Conservation (phyloP, 2,888 invertebrate species). For the Drosophila neotestacea region DNA sequence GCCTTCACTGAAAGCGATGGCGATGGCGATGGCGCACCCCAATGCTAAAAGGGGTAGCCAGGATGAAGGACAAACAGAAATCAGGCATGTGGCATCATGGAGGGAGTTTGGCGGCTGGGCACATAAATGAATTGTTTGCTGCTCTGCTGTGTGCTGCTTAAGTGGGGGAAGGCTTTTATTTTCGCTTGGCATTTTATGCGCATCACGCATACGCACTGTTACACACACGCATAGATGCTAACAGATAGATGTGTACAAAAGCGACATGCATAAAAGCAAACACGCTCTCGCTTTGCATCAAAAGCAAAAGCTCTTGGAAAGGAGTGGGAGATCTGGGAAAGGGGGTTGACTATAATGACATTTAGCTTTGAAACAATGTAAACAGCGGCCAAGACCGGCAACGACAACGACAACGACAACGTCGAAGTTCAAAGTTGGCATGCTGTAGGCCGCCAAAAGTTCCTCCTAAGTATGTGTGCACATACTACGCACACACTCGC, state of each 20-base stretch:
- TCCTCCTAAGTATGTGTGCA: conserved; percentile 64
- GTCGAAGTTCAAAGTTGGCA: conserved; percentile 76
- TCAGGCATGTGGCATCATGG: conserved; percentile 65
- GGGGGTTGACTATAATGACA: conserved; percentile 72
- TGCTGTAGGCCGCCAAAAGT: conserved; percentile 71
- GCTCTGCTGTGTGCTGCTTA: background rate
- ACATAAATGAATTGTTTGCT: conserved; percentile 76
- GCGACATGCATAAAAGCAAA: conserved; percentile 72
- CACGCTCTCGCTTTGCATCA: conserved; percentile 69
- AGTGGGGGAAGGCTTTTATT: conserved; percentile 65
- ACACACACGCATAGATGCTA: conserved; percentile 60
- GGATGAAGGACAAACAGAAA: conserved; percentile 74
- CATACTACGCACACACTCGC: conserved; percentile 35
- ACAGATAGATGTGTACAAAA: conserved; percentile 59
- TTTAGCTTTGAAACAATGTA: conserved; percentile 81
- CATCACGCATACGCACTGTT: conserved; percentile 79
- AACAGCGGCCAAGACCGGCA: conserved; percentile 56
- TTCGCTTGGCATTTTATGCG: conserved; percentile 79
- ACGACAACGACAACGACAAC: conserved; percentile 29
- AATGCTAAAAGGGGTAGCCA: conserved; percentile 69
- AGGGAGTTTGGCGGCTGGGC: conserved; percentile 27
- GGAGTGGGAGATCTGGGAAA: background rate
- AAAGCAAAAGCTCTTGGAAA: conserved; percentile 34
- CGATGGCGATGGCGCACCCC: conserved; percentile 25
- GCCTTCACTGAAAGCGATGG: conserved; percentile 58